These are phyloP conservation scores for Progne subis DNA, from an alignment of 2,113 vertebrate genomes.

Conservation along the genomic window DNA sequence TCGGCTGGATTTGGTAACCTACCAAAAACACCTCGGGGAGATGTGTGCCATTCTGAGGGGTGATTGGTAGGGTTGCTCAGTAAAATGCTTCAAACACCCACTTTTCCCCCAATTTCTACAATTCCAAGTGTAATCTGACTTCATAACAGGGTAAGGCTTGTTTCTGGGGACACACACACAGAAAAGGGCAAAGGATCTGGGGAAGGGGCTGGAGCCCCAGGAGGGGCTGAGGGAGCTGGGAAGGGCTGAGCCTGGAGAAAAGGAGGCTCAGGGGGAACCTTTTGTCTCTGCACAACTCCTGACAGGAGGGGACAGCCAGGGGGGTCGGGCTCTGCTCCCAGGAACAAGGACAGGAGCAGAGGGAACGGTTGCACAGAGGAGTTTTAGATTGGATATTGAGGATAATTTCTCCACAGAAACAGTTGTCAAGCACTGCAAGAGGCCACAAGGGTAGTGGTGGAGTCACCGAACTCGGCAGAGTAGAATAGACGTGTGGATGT, in stretches of 20 bases:
- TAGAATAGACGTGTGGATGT: rapidly evolving
- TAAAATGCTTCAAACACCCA: background rate
- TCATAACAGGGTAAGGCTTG: background rate
- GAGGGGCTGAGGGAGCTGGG: background rate
- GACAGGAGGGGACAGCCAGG: background rate
- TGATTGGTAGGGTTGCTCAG: background rate
- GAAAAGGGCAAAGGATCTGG: background rate
- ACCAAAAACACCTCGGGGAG: rapidly evolving
- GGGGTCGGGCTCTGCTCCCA: background rate
- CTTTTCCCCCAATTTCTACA: rapidly evolving
- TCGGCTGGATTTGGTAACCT: background rate
- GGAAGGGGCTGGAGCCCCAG: background rate
- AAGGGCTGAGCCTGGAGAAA: background rate
- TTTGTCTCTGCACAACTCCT: background rate
- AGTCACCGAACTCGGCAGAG: background rate
- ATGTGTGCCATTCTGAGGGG: rapidly evolving
- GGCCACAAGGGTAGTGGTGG: background rate
- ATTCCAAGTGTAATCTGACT: background rate
- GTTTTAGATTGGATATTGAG: background rate
- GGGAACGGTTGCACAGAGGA: background rate
- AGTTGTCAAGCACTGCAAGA: too few relatives aligned
- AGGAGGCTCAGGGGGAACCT: background rate
- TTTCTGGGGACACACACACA: background rate
- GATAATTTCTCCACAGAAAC: background rate
- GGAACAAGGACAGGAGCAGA: background rate